Evolutionary conservation across 2,113 vertebrate genomes (phyloP).

Genomic region (Psilopsiagon aurifrons): DNA sequence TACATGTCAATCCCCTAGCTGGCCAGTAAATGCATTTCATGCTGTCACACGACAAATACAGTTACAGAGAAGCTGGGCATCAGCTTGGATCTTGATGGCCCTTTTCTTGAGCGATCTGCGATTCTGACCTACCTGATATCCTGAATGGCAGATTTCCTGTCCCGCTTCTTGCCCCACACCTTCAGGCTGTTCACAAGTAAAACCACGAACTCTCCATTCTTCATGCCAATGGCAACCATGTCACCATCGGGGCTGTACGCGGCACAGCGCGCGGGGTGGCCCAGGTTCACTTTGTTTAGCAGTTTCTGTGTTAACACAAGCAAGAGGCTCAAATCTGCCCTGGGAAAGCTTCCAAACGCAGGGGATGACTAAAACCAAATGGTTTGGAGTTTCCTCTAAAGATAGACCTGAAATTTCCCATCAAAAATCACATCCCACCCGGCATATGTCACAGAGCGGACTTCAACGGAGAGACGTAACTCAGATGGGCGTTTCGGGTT

Average conservation of each 20-base stretch:
- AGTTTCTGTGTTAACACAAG: constrained; percentile 83
- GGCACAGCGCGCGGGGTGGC: constrained; percentile 87
- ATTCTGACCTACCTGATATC: constrained; percentile 84
- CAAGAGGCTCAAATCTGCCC: not conserved
- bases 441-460: not conserved
- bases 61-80: not conserved
- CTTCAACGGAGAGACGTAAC: not conserved
- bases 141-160: constrained; percentile 92
- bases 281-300: constrained; percentile 92
- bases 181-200: constrained; percentile 92
- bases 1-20: not conserved
- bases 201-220: constrained; percentile 93
- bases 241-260: constrained; percentile 92
- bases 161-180: constrained; percentile 95
- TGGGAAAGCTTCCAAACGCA: not conserved
- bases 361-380: not conserved
- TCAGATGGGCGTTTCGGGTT: not conserved
- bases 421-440: not conserved
- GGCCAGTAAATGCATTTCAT: not conserved
- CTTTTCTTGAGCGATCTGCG: not conserved
- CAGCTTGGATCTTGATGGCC: rapidly evolving
- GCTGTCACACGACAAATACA: rapidly evolving
- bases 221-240: constrained; percentile 95
- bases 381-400: not conserved
- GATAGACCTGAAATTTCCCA: not conserved